Percentiles rank a stretch among this genome's conserved stretches.
These are phyloP conservation scores for Gymnothorax javanicus DNA, from an alignment of 2,797 vertebrate genomes.

Conservation along the genomic window DNA sequence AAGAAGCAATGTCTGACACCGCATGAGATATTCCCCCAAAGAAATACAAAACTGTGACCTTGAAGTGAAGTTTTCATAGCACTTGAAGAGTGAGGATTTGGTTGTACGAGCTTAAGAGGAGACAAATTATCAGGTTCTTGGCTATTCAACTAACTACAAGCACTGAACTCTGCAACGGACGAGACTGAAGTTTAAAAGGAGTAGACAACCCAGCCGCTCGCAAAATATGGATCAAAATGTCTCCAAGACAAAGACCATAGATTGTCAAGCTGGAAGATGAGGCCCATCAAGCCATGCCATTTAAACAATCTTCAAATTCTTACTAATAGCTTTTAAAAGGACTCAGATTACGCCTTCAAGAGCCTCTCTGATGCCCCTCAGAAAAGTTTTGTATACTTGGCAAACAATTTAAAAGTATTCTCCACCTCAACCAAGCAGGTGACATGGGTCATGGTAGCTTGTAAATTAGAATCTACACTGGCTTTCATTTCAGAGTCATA, in stretches of 20 bases:
- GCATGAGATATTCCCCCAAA: neutral
- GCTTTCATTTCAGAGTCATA: neutral
- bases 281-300: neutral
- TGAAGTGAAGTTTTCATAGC: neutral
- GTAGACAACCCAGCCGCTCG: neutral
- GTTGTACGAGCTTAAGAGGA: neutral
- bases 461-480: neutral
- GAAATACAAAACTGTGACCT: neutral
- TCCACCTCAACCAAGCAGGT: neutral
- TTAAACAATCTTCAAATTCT: neutral
- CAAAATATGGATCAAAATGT: neutral
- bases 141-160: neutral
- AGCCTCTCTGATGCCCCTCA: neutral
- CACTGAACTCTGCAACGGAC: neutral
- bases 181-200: neutral
- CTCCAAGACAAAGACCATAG: neutral
- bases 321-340: neutral
- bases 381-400: neutral
- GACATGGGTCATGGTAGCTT: neutral
- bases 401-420: neutral
- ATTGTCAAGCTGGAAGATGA: neutral
- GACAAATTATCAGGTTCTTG: neutral
- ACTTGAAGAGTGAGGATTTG: neutral
- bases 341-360: neutral
- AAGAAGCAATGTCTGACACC: neutral